phyloP scores from a whole-genome alignment of 2,888 invertebrate species.

The Phanerotoma sp. region DNA sequence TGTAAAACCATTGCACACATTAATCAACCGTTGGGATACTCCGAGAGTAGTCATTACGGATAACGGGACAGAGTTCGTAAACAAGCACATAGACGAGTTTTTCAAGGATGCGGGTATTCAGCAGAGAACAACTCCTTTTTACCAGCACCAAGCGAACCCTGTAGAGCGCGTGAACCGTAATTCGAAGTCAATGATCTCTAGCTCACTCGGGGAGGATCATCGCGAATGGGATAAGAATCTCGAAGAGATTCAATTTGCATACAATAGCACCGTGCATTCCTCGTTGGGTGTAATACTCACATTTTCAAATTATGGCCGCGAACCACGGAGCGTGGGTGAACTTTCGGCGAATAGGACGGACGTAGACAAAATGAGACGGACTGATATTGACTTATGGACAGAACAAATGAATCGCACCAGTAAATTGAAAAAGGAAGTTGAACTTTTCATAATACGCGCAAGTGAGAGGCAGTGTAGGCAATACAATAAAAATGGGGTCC shows the following conservation, averaged over 20 bases:
- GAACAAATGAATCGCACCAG: neutral
- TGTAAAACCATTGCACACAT: neutral
- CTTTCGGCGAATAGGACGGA: too few species aligned
- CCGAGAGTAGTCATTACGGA: slow-evolving; percentile 6
- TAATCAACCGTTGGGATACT: slow-evolving; percentile 6
- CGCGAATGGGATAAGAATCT: slow-evolving; percentile 13
- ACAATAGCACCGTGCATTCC: slow-evolving; percentile 10
- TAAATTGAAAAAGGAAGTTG: neutral
- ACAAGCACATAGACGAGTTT: neutral
- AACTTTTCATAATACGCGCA: too few species aligned
- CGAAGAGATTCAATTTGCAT: slow-evolving; percentile 18
- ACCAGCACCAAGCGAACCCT: slow-evolving; percentile 15
- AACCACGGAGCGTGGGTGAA: neutral
- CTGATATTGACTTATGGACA: neutral
- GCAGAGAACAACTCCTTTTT: slow-evolving; percentile 8
- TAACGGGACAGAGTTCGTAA: slow-evolving; percentile 14
- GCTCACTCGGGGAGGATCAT: slow-evolving; percentile 8
- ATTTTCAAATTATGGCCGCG: neutral
- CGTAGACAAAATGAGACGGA: too few species aligned
- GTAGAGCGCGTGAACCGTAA: slow-evolving; percentile 13
- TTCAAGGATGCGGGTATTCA: too few species aligned
- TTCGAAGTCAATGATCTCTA: slow-evolving; percentile 15
- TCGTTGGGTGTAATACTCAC: slow-evolving; percentile 9
- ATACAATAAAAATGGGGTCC: too few species aligned
- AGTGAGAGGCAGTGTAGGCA: too few species aligned